Evolutionary conservation across 2,797 vertebrate species (phyloP).

Genomic region (Catharus ustulatus): DNA sequence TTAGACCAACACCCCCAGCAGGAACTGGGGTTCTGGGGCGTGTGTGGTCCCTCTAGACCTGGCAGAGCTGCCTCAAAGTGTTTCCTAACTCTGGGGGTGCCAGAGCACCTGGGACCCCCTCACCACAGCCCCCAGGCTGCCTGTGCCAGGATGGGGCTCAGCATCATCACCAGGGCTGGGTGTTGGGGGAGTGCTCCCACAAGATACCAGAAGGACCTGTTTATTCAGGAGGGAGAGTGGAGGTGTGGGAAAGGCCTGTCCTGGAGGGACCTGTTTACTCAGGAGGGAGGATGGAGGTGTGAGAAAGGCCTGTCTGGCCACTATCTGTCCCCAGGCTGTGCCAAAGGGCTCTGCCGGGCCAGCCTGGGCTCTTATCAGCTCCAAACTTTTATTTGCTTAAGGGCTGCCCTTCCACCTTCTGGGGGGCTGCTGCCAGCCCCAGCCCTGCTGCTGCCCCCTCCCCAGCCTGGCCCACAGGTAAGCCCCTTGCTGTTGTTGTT

Average conservation of each 20-base stretch:
- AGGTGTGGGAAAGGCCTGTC: background rate
- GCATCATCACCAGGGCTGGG: accelerated
- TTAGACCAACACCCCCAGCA: background rate
- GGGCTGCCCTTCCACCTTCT: background rate
- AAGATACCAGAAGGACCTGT: background rate
- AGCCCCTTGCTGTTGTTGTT: conserved; percentile 68
- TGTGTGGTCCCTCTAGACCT: background rate
- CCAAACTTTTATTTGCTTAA: conserved; percentile 72
- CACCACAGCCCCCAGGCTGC: accelerated
- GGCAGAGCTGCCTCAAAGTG: background rate
- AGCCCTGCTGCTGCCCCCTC: background rate
- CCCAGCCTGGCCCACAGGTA: background rate
- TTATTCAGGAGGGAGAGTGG: background rate
- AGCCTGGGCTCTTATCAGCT: conserved; percentile 66
- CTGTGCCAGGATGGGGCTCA: background rate
- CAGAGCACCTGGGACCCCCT: background rate
- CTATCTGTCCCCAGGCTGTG: background rate
- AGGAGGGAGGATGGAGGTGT: background rate
- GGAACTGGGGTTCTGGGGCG: background rate
- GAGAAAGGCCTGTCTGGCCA: background rate
- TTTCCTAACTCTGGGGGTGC: background rate
- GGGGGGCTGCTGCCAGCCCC: conserved; percentile 50
- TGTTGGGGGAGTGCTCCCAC: background rate
- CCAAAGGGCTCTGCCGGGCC: background rate
- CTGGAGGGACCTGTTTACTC: conserved; percentile 10